Conservation (phyloP, 2,888 invertebrate species). For the Plagiodera versicolora region DNA sequence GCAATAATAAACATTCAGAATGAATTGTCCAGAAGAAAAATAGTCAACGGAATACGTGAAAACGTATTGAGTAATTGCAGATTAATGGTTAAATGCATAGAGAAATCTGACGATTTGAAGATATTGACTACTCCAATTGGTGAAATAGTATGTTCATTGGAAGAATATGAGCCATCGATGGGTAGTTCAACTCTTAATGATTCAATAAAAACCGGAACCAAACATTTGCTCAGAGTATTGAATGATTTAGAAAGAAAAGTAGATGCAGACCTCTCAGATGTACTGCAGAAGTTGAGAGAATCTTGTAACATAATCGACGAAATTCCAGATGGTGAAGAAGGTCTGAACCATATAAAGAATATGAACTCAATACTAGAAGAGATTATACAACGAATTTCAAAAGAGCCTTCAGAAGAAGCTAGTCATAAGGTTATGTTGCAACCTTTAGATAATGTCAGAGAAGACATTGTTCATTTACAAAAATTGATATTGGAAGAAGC, state of each 20-base stretch:
- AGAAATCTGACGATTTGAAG: not conserved
- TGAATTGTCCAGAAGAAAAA: slow-evolving; percentile 35
- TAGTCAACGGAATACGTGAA: slow-evolving; percentile 29
- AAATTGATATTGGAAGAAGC: slow-evolving; percentile 28
- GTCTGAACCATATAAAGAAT: slow-evolving; percentile 1
- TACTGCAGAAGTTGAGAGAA: not conserved
- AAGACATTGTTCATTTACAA: slow-evolving; percentile 30
- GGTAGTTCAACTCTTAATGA: not conserved
- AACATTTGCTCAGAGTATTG: not conserved
- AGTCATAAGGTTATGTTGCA: slow-evolving; percentile 20
- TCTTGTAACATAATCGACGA: slow-evolving; percentile 10
- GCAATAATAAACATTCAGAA: slow-evolving; percentile 48
- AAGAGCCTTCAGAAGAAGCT: not conserved
- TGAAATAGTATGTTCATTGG: not conserved
- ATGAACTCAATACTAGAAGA: not conserved
- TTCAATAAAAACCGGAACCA: not conserved
- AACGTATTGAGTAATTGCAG: slow-evolving; percentile 27
- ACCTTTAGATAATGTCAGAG: slow-evolving; percentile 29
- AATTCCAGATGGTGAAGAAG: slow-evolving; percentile 7
- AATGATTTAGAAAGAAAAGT: not conserved
- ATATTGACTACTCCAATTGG: not conserved
- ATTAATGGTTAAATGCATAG: slow-evolving; percentile 10
- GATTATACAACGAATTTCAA: slow-evolving; percentile 4
- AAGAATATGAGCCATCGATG: not conserved
- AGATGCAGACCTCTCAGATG: not conserved